A percentile compares a stretch with the other conserved stretches of the same genome.
phyloP scores from a whole-genome alignment of 2,888 invertebrate species.

The Monochamus alternatus region DNA sequence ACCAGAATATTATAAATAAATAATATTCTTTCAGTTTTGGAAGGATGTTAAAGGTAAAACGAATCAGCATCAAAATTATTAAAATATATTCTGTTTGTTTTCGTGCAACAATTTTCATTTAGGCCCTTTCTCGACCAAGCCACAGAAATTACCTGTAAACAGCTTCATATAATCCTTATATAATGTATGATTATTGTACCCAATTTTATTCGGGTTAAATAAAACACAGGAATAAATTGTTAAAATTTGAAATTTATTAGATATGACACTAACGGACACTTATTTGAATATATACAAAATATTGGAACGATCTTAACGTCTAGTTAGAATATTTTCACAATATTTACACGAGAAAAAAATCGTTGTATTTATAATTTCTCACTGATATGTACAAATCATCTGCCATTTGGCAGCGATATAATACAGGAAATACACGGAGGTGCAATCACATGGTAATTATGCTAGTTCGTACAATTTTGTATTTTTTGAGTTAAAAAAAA shows the following conservation, averaged over 20 bases:
- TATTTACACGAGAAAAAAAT: slow-evolving; percentile 57
- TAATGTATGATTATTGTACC: too few species aligned
- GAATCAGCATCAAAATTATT: too few species aligned
- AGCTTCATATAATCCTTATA: too few species aligned
- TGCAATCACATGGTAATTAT: slow-evolving; percentile 33
- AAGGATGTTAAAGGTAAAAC: too few species aligned
- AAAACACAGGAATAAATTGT: neutral
- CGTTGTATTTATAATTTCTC: slow-evolving; percentile 52
- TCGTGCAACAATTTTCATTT: too few species aligned
- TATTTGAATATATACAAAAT: slow-evolving; percentile 61
- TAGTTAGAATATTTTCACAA: slow-evolving; percentile 51
- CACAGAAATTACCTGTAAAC: too few species aligned
- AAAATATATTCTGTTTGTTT: neutral
- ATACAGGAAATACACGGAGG: slow-evolving; percentile 18
- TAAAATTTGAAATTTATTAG: slow-evolving; percentile 46
- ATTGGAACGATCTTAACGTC: slow-evolving; percentile 54
- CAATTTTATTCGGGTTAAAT: too few species aligned
- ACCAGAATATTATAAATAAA: too few species aligned
- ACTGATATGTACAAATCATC: slow-evolving; percentile 60
- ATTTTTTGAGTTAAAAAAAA: too few species aligned
- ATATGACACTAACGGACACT: slow-evolving; percentile 58
- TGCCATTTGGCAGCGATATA: slow-evolving; percentile 37
- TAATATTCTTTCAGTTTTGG: too few species aligned
- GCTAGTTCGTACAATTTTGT: too few species aligned
- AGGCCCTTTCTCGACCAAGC: too few species aligned